These are phyloP conservation scores for Eidolon helvum DNA, from an alignment of 2,113 vertebrate genomes.

Conservation along the genomic window DNA sequence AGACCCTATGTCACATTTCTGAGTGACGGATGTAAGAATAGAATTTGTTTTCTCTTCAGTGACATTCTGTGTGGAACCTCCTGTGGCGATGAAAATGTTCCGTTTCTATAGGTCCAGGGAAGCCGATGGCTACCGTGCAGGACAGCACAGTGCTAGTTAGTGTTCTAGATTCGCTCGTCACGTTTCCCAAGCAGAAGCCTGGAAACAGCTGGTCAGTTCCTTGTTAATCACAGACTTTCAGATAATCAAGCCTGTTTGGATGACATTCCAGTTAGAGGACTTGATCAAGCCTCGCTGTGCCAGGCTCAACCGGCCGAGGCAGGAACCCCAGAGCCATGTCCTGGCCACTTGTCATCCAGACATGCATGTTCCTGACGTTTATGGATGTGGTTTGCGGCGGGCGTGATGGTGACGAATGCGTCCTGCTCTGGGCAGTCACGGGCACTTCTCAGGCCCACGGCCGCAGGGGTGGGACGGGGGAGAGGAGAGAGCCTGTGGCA, in stretches of 20 bases:
- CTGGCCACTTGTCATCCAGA: background rate
- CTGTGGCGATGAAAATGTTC: background rate
- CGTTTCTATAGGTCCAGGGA: background rate
- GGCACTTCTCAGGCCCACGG: too few relatives aligned
- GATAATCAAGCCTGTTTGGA: background rate
- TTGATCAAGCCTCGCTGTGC: background rate
- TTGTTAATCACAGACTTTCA: background rate
- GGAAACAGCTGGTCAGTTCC: background rate
- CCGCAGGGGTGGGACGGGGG: background rate
- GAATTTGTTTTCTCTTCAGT: background rate
- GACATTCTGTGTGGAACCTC: background rate
- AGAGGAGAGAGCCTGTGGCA: background rate
- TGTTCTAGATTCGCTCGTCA: background rate
- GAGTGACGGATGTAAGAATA: background rate
- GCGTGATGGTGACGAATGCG: accelerated
- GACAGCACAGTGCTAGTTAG: background rate
- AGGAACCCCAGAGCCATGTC: background rate
- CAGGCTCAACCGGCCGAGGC: background rate
- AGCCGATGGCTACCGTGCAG: background rate
- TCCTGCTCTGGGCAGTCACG: background rate
- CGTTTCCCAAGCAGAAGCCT: background rate
- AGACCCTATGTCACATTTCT: background rate
- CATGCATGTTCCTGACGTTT: too few relatives aligned
- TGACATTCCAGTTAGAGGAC: background rate
- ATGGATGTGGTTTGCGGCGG: accelerated